Percentiles rank a stretch among this genome's conserved stretches.
Conservation (phyloP, 2,113 vertebrate genomes). For the Ictalurus furcatus region DNA sequence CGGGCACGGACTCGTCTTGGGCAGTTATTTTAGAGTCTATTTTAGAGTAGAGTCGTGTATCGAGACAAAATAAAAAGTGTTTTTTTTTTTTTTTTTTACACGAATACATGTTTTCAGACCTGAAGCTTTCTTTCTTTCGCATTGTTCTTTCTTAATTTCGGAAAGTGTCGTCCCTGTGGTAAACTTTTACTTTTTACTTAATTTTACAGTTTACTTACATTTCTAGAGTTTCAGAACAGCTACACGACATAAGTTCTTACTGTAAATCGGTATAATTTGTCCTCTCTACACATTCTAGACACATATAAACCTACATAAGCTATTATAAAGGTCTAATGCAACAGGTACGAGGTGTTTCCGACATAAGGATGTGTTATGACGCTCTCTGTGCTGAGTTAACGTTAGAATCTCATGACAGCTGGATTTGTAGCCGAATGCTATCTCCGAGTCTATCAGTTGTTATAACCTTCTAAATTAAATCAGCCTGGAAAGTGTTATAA, state of each 20-base stretch:
- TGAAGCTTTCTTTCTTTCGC: too few relatives aligned
- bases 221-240: background rate
- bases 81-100: background rate
- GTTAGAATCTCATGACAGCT: background rate
- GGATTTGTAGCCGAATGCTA: background rate
- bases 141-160: too few relatives aligned
- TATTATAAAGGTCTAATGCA: background rate
- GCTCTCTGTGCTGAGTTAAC: background rate
- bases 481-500: background rate
- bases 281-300: background rate
- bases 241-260: background rate
- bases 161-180: too few relatives aligned
- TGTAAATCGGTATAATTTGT: background rate
- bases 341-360: background rate
- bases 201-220: too few relatives aligned
- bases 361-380: background rate
- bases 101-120: background rate
- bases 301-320: background rate
- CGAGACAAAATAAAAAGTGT: too few relatives aligned
- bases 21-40: background rate
- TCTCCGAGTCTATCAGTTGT: background rate
- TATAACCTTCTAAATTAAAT: background rate
- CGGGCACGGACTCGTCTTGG: background rate
- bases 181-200: too few relatives aligned
- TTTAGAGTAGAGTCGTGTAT: too few relatives aligned